phyloP scores from a whole-genome alignment of 2,113 vertebrate species.

The Prunella himalayana region DNA sequence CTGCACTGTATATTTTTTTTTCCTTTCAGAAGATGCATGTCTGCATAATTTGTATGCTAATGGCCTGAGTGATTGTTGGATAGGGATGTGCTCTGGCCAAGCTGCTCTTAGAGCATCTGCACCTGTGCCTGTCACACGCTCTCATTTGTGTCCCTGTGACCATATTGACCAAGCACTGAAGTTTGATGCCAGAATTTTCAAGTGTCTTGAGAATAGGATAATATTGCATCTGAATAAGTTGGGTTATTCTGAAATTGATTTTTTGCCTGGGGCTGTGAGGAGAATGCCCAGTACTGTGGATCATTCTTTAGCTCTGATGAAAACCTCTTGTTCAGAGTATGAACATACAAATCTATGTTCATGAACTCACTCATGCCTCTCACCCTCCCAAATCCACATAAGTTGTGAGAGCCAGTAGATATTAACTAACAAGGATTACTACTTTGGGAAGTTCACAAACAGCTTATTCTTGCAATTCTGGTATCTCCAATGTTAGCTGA shows the following conservation, averaged over 20 bases:
- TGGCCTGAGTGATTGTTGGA: background rate
- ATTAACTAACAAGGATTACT: background rate
- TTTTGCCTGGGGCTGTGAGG: background rate
- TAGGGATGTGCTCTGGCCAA: background rate
- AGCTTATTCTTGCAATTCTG: background rate
- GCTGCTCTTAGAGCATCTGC: background rate
- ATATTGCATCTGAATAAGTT: background rate
- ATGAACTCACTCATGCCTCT: background rate
- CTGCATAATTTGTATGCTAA: background rate
- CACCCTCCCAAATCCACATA: fast-evolving
- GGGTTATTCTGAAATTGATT: background rate
- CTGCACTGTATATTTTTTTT: background rate
- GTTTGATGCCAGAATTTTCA: background rate
- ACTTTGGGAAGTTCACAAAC: background rate
- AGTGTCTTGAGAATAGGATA: background rate
- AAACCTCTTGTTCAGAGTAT: background rate
- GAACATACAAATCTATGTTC: background rate
- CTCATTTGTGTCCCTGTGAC: background rate
- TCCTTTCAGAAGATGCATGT: background rate
- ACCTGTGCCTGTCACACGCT: background rate
- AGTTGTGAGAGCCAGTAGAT: background rate
- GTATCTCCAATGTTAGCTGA: background rate
- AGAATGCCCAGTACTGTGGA: background rate
- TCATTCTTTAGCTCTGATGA: background rate
- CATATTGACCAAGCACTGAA: fast-evolving